Percentiles rank a stretch among this genome's conserved stretches.
phyloP scores from a whole-genome alignment of 92 coral and sea anemone species.

The Zoanthus solanderi region DNA sequence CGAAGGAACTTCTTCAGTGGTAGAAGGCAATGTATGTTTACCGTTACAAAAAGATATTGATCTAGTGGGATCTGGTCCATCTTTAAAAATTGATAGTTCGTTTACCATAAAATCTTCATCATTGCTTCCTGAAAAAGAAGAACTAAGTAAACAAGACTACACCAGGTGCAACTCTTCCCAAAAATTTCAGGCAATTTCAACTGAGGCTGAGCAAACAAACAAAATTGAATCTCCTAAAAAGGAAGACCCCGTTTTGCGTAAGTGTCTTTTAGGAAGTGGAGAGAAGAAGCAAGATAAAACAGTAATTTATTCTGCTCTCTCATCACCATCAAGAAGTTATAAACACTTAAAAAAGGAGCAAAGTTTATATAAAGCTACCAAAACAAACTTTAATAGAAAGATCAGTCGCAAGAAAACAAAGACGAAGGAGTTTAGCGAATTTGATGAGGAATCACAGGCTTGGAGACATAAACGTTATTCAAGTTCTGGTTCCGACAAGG shows the following conservation, averaged over 20 bases:
- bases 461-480: background rate
- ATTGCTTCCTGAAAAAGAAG: background rate
- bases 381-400: background rate
- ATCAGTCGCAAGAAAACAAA: background rate
- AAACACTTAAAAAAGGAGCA: background rate
- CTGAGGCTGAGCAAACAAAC: background rate
- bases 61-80: background rate
- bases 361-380: too few relatives aligned
- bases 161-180: background rate
- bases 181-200: background rate
- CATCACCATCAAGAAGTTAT: background rate
- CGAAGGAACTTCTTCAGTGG: background rate
- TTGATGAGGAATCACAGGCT: background rate
- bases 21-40: background rate
- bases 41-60: background rate
- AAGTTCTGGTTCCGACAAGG: background rate
- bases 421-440: background rate
- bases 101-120: background rate
- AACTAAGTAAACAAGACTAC: background rate
- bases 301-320: background rate
- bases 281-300: background rate
- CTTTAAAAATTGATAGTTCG: slow-evolving; percentile 11
- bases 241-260: background rate
- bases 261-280: background rate
- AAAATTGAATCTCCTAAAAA: background rate